Evolutionary conservation across 2,797 vertebrate genomes (phyloP).

Genomic region (Sebastes wilsoni): DNA sequence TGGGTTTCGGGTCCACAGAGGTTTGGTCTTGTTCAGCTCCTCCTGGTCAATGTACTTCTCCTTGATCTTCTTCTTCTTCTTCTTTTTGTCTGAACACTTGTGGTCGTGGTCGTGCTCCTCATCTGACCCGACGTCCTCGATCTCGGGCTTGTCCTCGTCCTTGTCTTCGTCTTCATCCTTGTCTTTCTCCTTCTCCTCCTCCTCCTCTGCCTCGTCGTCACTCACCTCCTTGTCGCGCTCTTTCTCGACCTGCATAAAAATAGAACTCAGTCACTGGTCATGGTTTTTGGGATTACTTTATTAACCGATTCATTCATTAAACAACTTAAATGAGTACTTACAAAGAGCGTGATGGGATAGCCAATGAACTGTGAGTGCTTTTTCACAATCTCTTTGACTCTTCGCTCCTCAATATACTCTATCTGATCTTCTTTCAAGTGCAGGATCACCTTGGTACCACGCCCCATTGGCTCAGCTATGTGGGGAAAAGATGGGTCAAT

Average conservation of each 20-base stretch:
- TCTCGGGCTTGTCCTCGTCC: slow-evolving; percentile 90
- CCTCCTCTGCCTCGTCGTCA: slow-evolving; percentile 90
- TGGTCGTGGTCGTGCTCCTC: slow-evolving; percentile 87
- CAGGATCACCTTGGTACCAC: slow-evolving; percentile 91
- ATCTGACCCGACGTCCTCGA: slow-evolving; percentile 88
- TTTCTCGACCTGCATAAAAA: slow-evolving; percentile 86
- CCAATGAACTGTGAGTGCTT: slow-evolving; percentile 96
- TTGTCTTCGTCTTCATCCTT: slow-evolving; percentile 86
- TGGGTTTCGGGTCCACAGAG: slow-evolving; percentile 93
- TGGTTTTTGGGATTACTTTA: neutral
- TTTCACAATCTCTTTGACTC: slow-evolving; percentile 93
- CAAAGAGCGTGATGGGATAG: slow-evolving; percentile 93
- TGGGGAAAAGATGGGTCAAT: neutral
- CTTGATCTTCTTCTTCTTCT: slow-evolving; percentile 95
- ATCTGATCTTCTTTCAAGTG: slow-evolving; percentile 92
- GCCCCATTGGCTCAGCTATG: slow-evolving; percentile 89
- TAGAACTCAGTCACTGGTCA: neutral
- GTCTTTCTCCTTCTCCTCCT: slow-evolving; percentile 77
- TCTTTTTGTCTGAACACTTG: slow-evolving; percentile 90
- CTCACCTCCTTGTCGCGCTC: slow-evolving; percentile 96
- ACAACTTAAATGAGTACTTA: slow-evolving; percentile 68
- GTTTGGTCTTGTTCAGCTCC: slow-evolving; percentile 94
- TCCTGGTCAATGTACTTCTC: slow-evolving; percentile 94
- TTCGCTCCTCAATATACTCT: slow-evolving; percentile 90
- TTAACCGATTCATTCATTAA: too few relatives aligned